Evolutionary conservation across 2,888 invertebrate species (phyloP).

Genomic region (Ypsolopha sequella): DNA sequence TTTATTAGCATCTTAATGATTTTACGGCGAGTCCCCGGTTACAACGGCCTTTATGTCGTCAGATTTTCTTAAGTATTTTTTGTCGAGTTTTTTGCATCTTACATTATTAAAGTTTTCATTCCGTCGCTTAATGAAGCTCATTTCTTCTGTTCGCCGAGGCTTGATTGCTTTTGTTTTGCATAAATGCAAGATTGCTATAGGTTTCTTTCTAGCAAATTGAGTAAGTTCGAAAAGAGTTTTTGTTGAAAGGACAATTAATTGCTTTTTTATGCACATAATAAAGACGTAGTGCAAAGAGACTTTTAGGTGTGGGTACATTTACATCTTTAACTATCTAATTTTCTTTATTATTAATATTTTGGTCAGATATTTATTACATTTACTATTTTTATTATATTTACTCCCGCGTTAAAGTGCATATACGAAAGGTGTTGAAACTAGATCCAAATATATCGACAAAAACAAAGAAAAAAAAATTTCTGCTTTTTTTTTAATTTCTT

Average conservation of each 20-base stretch:
- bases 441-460: no score
- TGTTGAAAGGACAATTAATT: conserved; percentile 48
- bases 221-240: conserved; percentile 56
- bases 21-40: conserved; percentile 70
- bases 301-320: no score
- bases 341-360: no score
- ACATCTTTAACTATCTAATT: no score
- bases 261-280: conserved; percentile 19
- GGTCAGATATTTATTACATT: no score
- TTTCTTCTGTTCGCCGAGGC: conserved; percentile 68
- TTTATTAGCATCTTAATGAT: conserved; percentile 74
- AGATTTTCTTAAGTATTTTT: conserved; percentile 72
- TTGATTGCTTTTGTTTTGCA: conserved; percentile 71
- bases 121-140: conserved; percentile 70
- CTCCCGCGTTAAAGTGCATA: no score
- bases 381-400: no score
- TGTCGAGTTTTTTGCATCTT: conserved; percentile 69
- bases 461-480: no score
- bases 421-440: no score
- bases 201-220: conserved; percentile 58
- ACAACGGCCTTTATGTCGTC: conserved; percentile 72
- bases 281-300: neutral
- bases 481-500: no score
- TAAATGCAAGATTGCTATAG: conserved; percentile 70
- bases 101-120: conserved; percentile 72